These are phyloP conservation scores for Myotis yumanensis DNA, from an alignment of 2,113 vertebrate genomes.

Conservation along the genomic window DNA sequence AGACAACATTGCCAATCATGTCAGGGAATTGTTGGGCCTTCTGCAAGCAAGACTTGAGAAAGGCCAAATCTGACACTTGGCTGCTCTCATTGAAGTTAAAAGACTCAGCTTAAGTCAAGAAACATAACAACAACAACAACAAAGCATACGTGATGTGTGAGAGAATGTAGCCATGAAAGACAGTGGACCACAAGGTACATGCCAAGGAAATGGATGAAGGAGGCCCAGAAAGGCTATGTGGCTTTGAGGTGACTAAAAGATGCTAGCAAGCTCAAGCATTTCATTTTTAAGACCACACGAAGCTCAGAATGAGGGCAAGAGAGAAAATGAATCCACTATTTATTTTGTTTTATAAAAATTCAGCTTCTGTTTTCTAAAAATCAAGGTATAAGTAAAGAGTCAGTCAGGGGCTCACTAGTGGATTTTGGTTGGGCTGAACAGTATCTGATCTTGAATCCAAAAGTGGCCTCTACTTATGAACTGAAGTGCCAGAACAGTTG, in stretches of 20 bases:
- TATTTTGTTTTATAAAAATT: background rate
- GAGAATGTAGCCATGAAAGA: background rate
- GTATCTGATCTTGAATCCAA: background rate
- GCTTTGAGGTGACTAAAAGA: background rate
- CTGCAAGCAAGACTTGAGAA: conserved; percentile 63
- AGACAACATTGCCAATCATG: conserved; percentile 57
- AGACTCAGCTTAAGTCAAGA: conserved; percentile 50
- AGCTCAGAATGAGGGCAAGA: background rate
- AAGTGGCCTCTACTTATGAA: background rate
- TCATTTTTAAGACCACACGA: background rate
- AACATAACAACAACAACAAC: background rate
- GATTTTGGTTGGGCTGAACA: background rate
- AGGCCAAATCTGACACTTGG: conserved; percentile 71
- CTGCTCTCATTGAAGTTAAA: conserved; percentile 55
- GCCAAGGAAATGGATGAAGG: background rate
- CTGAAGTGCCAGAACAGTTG: background rate
- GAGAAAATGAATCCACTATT: background rate
- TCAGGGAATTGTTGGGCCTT: conserved; percentile 59
- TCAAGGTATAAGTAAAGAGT: background rate
- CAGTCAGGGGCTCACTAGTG: background rate
- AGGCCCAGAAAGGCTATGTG: background rate
- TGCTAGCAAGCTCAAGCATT: background rate
- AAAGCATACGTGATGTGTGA: background rate
- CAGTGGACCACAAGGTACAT: background rate
- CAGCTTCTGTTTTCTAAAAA: background rate